Evolutionary conservation across 2,113 vertebrate genomes (phyloP).

Genomic region (Monarcha castaneiventris): DNA sequence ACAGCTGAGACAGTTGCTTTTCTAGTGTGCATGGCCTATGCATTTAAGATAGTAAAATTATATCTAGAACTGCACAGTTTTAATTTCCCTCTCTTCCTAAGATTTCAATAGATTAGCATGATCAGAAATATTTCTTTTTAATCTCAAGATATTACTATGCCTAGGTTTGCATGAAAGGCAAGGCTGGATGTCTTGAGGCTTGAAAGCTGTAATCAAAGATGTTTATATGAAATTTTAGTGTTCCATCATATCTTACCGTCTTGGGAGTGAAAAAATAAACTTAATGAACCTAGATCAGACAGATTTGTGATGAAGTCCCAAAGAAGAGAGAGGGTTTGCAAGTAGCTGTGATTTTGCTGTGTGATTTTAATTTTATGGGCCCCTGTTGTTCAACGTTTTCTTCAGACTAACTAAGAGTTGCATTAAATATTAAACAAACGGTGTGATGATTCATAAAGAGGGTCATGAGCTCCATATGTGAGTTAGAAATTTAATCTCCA

Average conservation of each 20-base stretch:
- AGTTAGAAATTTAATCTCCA: conserved; percentile 61
- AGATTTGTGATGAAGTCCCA: conserved; percentile 22
- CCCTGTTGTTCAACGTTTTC: conserved; percentile 31
- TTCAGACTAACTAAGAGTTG: conserved; percentile 41
- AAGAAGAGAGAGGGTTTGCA: conserved; percentile 10
- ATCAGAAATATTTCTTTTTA: neutral
- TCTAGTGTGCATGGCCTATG: neutral
- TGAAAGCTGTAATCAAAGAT: conserved; percentile 2
- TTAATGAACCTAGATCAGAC: conserved; percentile 34
- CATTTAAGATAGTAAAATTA: neutral
- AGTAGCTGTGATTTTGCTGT: conserved; percentile 34
- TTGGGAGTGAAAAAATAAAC: conserved; percentile 18
- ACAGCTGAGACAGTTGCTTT: fast-evolving
- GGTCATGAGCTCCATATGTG: conserved; percentile 58
- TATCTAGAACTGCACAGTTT: neutral
- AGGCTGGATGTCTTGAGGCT: neutral
- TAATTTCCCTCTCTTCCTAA: neutral
- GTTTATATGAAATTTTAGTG: conserved; percentile 30
- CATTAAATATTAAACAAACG: conserved; percentile 65
- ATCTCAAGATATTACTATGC: neutral
- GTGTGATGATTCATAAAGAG: conserved; percentile 60
- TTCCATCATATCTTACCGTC: neutral
- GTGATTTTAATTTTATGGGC: conserved; percentile 52
- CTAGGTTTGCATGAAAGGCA: neutral
- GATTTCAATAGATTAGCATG: neutral